Evolutionary conservation across 2,797 vertebrate species (phyloP).

Genomic region (Acanthurus tractus): DNA sequence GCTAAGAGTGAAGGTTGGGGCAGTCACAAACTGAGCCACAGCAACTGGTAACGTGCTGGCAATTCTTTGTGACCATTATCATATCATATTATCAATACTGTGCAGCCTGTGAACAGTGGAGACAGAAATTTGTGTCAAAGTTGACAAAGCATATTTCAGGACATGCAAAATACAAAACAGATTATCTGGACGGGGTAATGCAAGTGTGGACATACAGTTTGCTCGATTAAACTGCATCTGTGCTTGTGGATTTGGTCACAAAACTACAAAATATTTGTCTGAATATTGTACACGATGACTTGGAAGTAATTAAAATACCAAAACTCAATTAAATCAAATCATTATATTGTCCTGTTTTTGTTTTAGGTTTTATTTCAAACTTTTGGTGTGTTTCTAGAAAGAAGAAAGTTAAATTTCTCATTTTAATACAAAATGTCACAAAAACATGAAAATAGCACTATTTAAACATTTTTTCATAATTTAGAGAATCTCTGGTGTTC

Average conservation of each 20-base stretch:
- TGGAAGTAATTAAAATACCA: neutral
- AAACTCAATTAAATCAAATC: constrained; percentile 12
- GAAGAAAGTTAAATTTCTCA: neutral
- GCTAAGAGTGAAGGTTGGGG: neutral
- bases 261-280: neutral
- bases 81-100: neutral
- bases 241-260: neutral
- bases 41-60: neutral
- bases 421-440: neutral
- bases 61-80: constrained; percentile 2
- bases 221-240: neutral
- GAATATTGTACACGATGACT: neutral
- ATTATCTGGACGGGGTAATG: neutral
- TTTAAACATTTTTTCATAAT: neutral
- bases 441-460: neutral
- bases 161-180: constrained; percentile 5
- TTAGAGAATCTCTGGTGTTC: neutral
- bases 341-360: neutral
- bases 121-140: neutral
- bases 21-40: neutral
- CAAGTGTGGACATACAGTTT: neutral
- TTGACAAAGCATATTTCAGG: neutral
- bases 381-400: no score
- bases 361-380: neutral
- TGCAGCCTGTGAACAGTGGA: neutral